Evolutionary conservation across 1,140 invertebrate genomes (phyloP).

Genomic region (Meloidogyne chitwoodi): DNA sequence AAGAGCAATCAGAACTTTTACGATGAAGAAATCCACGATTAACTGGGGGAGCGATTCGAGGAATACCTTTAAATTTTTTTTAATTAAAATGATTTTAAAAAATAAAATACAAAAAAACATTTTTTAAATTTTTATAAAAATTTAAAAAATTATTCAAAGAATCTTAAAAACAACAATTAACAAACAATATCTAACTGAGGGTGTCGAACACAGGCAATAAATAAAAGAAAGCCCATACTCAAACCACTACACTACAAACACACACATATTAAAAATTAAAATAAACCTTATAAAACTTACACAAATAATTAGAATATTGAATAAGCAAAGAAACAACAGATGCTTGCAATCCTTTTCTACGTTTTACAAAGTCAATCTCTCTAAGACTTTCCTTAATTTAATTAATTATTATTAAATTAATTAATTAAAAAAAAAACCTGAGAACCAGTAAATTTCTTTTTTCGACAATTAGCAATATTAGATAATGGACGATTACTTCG

Average conservation of each 20-base stretch:
- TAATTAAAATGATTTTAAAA: background rate
- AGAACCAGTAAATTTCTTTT: background rate
- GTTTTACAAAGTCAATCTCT: background rate
- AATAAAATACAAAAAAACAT: background rate
- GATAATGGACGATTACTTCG: background rate
- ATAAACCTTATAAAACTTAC: background rate
- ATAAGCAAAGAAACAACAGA: conserved; percentile 23
- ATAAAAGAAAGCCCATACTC: too few relatives aligned
- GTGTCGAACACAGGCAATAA: too few relatives aligned
- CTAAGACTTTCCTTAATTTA: conserved; percentile 15
- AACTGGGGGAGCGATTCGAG: background rate
- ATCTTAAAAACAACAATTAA: too few relatives aligned
- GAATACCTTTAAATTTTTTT: background rate
- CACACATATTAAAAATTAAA: background rate
- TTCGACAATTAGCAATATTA: conserved; percentile 4
- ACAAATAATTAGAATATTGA: conserved; percentile 8
- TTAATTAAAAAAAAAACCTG: background rate
- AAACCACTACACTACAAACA: background rate
- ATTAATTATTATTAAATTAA: background rate
- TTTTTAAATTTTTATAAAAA: too few relatives aligned
- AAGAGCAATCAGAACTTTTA: background rate
- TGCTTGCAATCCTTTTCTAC: conserved; percentile 16
- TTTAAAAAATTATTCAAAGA: too few relatives aligned
- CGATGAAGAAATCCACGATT: background rate
- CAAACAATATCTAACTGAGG: too few relatives aligned